phyloP scores from a whole-genome alignment of 2,888 invertebrate species.

The Cremastinae sp. region DNA sequence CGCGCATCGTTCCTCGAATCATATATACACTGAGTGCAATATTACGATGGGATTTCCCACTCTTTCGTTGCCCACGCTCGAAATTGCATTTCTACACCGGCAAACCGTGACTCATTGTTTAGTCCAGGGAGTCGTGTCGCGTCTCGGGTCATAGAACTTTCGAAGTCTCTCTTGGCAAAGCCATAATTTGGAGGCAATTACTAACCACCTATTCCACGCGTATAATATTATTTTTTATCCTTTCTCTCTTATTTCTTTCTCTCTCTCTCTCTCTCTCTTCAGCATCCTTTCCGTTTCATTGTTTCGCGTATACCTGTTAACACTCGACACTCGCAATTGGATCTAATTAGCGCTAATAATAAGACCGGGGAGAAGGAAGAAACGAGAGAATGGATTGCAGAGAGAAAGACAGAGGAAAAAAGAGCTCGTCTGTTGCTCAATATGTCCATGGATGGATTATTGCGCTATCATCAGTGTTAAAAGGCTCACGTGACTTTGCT shows the following conservation, averaged over 20 bases:
- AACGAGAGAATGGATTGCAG: constrained; percentile 4
- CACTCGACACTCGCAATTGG: constrained; percentile 34
- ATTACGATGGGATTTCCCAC: constrained; percentile 52
- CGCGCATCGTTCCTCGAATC: constrained; percentile 31
- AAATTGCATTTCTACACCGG: constrained; percentile 39
- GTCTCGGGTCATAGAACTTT: constrained; percentile 57
- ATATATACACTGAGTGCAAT: constrained; percentile 41
- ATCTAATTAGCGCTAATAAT: constrained; percentile 53
- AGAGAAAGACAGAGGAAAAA: constrained; percentile 6
- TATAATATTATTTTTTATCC: constrained; percentile 15
- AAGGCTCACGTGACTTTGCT: constrained; percentile 25
- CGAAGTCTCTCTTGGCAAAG: constrained; percentile 34
- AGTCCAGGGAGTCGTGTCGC: constrained; percentile 47
- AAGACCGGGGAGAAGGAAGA: constrained; percentile 26
- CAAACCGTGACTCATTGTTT: constrained; percentile 50
- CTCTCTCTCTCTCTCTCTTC: neutral
- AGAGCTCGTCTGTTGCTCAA: constrained; percentile 32
- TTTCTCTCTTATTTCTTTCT: too few relatives aligned
- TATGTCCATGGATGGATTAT: constrained; percentile 18
- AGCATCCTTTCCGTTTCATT: constrained; percentile 39
- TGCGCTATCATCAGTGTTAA: constrained; percentile 30
- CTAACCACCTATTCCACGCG: constrained; percentile 23
- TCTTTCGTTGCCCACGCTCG: constrained; percentile 51
- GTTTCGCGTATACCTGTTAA: constrained; percentile 41
- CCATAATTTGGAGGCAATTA: constrained; percentile 54